Conservation (phyloP, 2,888 invertebrate species). For the Catocala fraxini region DNA sequence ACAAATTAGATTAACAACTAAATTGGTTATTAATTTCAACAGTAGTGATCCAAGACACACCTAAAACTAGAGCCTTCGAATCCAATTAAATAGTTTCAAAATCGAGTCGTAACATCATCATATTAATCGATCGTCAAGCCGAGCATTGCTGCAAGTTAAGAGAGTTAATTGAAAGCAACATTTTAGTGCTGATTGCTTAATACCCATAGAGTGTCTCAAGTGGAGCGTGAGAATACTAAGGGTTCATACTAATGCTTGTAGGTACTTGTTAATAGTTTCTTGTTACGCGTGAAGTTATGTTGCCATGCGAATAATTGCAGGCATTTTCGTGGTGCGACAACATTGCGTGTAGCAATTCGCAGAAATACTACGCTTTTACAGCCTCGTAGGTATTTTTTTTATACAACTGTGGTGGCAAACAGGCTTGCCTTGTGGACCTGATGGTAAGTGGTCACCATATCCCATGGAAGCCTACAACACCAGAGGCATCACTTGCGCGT, state of each 20-base stretch:
- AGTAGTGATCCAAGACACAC: too few relatives aligned
- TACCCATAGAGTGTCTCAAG: conserved; percentile 36
- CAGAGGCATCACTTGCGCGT: too few relatives aligned
- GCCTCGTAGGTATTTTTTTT: too few relatives aligned
- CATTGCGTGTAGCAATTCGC: too few relatives aligned
- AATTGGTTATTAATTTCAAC: too few relatives aligned
- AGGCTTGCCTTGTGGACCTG: too few relatives aligned
- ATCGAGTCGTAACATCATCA: not conserved
- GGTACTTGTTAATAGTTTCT: conserved; percentile 16
- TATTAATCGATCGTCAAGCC: not conserved
- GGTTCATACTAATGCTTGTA: conserved; percentile 13
- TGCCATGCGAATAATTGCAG: not conserved
- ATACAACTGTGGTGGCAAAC: too few relatives aligned
- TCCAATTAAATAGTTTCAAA: conserved; percentile 2
- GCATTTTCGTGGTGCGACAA: not conserved
- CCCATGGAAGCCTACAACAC: too few relatives aligned
- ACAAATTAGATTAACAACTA: too few relatives aligned
- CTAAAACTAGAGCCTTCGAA: not conserved
- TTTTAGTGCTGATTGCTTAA: conserved; percentile 35
- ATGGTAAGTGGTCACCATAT: too few relatives aligned
- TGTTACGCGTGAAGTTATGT: conserved; percentile 7
- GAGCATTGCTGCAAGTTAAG: not conserved
- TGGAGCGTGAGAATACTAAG: conserved; percentile 43
- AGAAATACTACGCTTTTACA: too few relatives aligned
- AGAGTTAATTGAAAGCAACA: conserved; percentile 18